A percentile compares a stretch with the other conserved stretches of the same genome.
These are phyloP conservation scores for Epizoanthus fatuus DNA, from an alignment of 92 coral and sea anemone species.

Conservation along the genomic window DNA sequence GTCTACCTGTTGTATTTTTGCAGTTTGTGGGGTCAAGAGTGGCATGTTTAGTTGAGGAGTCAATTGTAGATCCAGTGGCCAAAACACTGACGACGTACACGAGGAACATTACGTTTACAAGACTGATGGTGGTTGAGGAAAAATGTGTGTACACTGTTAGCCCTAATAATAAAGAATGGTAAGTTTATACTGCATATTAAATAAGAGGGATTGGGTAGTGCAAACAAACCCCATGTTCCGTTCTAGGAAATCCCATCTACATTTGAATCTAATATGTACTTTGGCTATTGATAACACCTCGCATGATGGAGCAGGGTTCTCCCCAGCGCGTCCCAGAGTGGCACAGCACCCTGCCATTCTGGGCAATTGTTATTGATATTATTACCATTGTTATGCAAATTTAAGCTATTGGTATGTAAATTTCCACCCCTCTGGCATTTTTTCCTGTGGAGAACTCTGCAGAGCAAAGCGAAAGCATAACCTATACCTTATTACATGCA, in stretches of 20 bases:
- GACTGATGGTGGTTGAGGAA: constrained; percentile 95
- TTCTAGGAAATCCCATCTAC: background rate
- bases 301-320: too few relatives aligned
- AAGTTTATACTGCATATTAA: constrained; percentile 8
- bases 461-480: too few relatives aligned
- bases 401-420: too few relatives aligned
- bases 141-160: constrained; percentile 93
- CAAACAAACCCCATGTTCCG: background rate
- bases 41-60: constrained; percentile 95
- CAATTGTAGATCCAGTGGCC: constrained; percentile 89
- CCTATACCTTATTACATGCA: too few relatives aligned
- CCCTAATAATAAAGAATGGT: constrained; percentile 94
- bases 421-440: too few relatives aligned
- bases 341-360: too few relatives aligned
- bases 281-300: too few relatives aligned
- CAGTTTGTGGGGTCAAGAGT: constrained; percentile 87
- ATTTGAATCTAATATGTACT: background rate
- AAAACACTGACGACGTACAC: constrained; percentile 93
- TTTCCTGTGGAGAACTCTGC: too few relatives aligned
- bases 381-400: too few relatives aligned
- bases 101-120: constrained; percentile 88
- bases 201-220: too few relatives aligned
- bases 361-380: too few relatives aligned
- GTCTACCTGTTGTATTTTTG: background rate
- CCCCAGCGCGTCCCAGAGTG: too few relatives aligned